These are phyloP conservation scores for Iselma pallidipennis DNA, from an alignment of 2,888 invertebrate species.

Conservation along the genomic window DNA sequence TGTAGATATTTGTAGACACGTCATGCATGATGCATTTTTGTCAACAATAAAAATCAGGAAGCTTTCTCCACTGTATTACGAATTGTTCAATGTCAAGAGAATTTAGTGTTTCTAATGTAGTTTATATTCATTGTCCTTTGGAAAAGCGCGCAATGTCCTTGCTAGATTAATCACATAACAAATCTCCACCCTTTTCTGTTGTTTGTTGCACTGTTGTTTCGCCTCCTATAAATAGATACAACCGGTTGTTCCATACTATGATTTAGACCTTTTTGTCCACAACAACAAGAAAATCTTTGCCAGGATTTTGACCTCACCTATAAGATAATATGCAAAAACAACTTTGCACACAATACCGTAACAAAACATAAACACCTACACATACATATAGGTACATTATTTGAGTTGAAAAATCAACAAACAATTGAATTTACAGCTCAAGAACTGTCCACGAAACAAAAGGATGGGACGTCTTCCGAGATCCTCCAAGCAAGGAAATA, in stretches of 20 bases:
- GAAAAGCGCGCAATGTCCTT: neutral
- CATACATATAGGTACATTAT: neutral
- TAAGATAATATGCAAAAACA: neutral
- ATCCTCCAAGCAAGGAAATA: slow-evolving; percentile 87
- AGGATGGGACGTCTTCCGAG: slow-evolving; percentile 97
- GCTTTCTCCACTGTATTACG: neutral
- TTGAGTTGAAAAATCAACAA: neutral
- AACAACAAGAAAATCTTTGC: neutral
- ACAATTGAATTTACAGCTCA: slow-evolving; percentile 63
- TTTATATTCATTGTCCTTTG: neutral
- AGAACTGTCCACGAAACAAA: slow-evolving; percentile 85
- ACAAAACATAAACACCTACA: neutral
- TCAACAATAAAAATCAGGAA: neutral
- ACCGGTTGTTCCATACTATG: neutral
- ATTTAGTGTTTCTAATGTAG: too few relatives aligned
- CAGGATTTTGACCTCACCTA: slow-evolving; percentile 2
- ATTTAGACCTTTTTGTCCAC: neutral
- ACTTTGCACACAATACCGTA: neutral
- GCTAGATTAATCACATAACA: neutral
- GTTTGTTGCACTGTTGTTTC: neutral
- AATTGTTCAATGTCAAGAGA: neutral
- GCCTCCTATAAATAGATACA: neutral
- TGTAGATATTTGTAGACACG: neutral
- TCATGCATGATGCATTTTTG: neutral
- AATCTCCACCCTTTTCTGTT: neutral